These are phyloP conservation scores for Passer domesticus DNA, from an alignment of 2,113 vertebrate species.

Conservation along the genomic window DNA sequence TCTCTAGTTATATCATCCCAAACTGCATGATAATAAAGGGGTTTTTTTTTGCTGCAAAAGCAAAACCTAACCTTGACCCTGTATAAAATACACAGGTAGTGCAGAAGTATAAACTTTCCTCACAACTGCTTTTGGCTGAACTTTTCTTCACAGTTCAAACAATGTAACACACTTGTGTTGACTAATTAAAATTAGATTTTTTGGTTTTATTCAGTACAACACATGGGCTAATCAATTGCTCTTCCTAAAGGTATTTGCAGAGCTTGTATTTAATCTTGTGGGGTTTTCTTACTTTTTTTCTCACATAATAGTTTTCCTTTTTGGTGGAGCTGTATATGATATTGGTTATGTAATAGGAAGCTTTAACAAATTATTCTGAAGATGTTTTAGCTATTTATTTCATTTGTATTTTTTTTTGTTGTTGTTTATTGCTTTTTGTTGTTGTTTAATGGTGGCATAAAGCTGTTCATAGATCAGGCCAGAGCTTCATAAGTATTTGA, in stretches of 20 bases:
- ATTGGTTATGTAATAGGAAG: neutral
- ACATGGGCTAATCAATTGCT: neutral
- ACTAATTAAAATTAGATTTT: neutral
- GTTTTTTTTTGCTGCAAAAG: neutral
- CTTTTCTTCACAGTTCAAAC: neutral
- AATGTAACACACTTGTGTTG: neutral
- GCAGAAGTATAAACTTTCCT: neutral
- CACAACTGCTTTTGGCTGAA: neutral
- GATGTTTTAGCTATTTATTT: neutral
- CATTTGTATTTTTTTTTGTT: neutral
- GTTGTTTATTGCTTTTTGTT: neutral
- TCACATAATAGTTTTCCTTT: neutral
- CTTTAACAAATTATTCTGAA: neutral
- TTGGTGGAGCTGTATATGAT: neutral
- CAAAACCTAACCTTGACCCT: neutral
- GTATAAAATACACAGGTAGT: neutral
- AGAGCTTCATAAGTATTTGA: neutral
- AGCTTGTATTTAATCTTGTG: neutral
- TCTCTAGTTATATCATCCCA: neutral
- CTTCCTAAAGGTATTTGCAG: neutral
- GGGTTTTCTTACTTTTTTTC: neutral
- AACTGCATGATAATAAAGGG: neutral
- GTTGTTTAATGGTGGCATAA: neutral
- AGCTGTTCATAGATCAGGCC: neutral
- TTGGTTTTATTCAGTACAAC: neutral